A percentile compares a stretch with the other conserved stretches of the same genome.
phyloP scores from a whole-genome alignment of 2,797 vertebrate species.

The Periparus ater region DNA sequence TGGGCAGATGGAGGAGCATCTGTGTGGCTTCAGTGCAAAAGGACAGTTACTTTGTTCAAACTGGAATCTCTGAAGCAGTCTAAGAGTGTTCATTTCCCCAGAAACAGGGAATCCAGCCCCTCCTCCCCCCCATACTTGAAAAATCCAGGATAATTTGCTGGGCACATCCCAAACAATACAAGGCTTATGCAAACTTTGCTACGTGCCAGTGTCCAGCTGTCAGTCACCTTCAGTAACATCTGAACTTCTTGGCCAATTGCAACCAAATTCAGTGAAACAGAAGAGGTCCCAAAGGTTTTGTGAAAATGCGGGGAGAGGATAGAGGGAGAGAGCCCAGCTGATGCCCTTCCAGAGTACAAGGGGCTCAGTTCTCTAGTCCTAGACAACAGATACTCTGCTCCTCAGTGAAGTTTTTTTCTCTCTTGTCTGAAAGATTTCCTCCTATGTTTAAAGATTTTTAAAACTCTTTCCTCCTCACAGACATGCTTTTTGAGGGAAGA shows the following conservation, averaged over 20 bases:
- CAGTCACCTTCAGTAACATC: background rate
- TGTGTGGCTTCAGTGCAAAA: background rate
- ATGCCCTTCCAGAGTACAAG: background rate
- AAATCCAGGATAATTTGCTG: background rate
- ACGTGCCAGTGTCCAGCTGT: background rate
- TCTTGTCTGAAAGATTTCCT: background rate
- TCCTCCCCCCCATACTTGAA: rapidly evolving
- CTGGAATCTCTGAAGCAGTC: background rate
- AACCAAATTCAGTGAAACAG: background rate
- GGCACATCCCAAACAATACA: background rate
- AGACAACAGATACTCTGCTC: rapidly evolving
- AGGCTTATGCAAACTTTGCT: background rate
- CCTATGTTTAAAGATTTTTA: background rate
- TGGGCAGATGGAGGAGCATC: constrained; percentile 29
- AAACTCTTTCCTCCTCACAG: background rate
- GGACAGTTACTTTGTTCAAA: background rate
- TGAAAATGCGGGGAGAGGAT: background rate
- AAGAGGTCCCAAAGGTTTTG: background rate
- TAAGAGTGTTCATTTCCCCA: background rate
- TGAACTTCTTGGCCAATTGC: background rate
- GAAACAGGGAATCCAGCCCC: background rate
- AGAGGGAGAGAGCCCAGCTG: background rate
- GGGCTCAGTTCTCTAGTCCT: background rate
- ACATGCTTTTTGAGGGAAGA: background rate
- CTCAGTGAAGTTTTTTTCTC: background rate